phyloP scores from a whole-genome alignment of 2,888 invertebrate genomes.

The Lithophane semibrunnea region DNA sequence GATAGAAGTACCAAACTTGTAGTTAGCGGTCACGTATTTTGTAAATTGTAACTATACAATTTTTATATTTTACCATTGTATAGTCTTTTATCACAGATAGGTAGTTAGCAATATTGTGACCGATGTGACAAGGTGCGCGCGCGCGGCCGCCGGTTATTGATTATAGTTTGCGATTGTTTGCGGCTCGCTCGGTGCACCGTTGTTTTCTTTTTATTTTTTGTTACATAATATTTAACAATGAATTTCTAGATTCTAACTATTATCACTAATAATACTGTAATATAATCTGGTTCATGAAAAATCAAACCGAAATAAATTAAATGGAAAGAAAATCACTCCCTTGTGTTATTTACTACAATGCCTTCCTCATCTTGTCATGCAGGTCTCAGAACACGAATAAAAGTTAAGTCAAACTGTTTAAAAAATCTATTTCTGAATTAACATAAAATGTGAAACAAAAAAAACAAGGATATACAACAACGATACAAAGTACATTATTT shows the following conservation, averaged over 20 bases:
- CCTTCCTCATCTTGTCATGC: slow-evolving; percentile 10
- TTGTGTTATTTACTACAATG: slow-evolving; percentile 57
- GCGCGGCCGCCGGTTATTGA: slow-evolving; percentile 73
- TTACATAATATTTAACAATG: slow-evolving; percentile 90
- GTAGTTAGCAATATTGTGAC: slow-evolving; percentile 86
- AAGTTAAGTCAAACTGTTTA: slow-evolving; percentile 67
- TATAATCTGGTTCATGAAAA: slow-evolving; percentile 91
- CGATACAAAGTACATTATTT: slow-evolving; percentile 60
- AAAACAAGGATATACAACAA: slow-evolving; percentile 69
- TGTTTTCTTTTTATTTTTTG: slow-evolving; percentile 89
- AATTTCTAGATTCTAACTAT: slow-evolving; percentile 90
- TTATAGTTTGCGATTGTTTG: slow-evolving; percentile 78
- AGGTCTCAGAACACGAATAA: slow-evolving; percentile 52
- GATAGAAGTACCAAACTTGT: slow-evolving; percentile 90
- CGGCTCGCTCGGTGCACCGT: slow-evolving; percentile 81
- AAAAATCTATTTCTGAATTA: slow-evolving; percentile 74
- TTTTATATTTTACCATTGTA: slow-evolving; percentile 90
- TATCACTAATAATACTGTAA: slow-evolving; percentile 91
- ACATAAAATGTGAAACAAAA: slow-evolving; percentile 72
- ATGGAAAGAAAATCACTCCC: slow-evolving; percentile 84
- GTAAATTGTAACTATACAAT: slow-evolving; percentile 89
- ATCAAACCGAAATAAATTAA: slow-evolving; percentile 90
- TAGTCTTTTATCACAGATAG: slow-evolving; percentile 87
- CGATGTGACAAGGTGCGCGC: slow-evolving; percentile 74
- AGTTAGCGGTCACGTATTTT: slow-evolving; percentile 90